Percentiles rank a stretch among this genome's conserved stretches.
Evolutionary conservation across 35 echinoderm and acorn worm species (phyloP).

Genomic region (Holothuria glaberrima): DNA sequence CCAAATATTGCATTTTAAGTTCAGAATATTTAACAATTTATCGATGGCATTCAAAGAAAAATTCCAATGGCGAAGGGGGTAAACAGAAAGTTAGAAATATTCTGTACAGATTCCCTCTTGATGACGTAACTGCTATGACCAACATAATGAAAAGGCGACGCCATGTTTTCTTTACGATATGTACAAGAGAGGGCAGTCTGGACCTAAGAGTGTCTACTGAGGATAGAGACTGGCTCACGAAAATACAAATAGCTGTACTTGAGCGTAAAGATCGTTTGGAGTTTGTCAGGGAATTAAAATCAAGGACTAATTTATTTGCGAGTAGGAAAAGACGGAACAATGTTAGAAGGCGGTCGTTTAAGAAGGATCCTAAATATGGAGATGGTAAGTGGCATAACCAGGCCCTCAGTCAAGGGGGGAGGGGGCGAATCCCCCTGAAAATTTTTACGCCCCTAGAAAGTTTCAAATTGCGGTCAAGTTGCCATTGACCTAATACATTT

Average conservation of each 20-base stretch:
- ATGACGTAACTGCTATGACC: constrained; percentile 82
- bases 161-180: constrained; percentile 81
- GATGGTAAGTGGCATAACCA: constrained; percentile 84
- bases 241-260: constrained; percentile 85
- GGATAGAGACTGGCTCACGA: constrained; percentile 82
- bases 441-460: too few relatives aligned
- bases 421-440: too few relatives aligned
- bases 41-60: constrained; percentile 63
- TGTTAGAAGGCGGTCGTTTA: constrained; percentile 71
- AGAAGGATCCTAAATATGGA: constrained; percentile 83
- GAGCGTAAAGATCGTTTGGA: constrained; percentile 63
- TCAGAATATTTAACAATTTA: constrained; percentile 76
- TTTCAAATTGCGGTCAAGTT: too few relatives aligned
- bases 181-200: constrained; percentile 79
- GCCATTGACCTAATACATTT: too few relatives aligned
- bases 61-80: constrained; percentile 16
- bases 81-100: constrained; percentile 59
- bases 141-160: constrained; percentile 79
- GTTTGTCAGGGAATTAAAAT: constrained; percentile 84
- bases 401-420: too few relatives aligned
- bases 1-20: constrained; percentile 81
- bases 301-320: constrained; percentile 80
- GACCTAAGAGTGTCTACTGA: constrained; percentile 67
- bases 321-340: constrained; percentile 77
- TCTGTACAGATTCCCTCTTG: constrained; percentile 71